Base-by-base conservation (phyloP, 2,797 vertebrate species). In the Cryptoblepharus egeriae region DNA sequence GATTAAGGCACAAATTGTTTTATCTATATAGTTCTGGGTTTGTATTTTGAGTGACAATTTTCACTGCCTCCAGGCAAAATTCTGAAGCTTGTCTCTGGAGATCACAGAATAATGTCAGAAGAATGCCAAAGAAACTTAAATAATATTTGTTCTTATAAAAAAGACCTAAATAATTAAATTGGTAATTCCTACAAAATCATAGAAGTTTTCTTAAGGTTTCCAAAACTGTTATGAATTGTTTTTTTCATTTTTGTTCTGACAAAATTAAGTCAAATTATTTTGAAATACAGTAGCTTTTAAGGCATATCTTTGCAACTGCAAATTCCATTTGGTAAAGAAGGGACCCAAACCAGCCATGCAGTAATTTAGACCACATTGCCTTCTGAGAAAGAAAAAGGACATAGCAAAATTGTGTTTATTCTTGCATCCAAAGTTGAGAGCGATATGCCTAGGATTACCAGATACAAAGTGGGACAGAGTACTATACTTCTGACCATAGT, bases 71-170 rank as follows among this genome's bases (percentile, higher is more conserved):
- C 73, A 80, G 88, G 85, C 80, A 87, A 22, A 74, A 22, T 67
- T 88, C 79, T 70, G 61, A 88, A 82, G 77, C 22, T 2, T 83
- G 77, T 70, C 82, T 72, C 76, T 88, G 63, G 81, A 91, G 88
- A 91, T 81, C 79, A 52, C 73, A 89, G 81, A 85, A 80, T 81
- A 87, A 87, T 89, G 88, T 89, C 85, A 92, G 84, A 93, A 86
- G 69, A 89, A 85, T 91, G 85, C 88, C 85, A 91, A 78, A 88
- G 87, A 74, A 39, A 75, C 77, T 86, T 85, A 87, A 90, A 88
- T 89, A 77, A 3, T 83, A 58, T 82, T 82, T 71, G 81, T 57
- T 15, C 61, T 75, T 61, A 75, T 30, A 22, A 86, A 68, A 42
- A 42, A 32, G 15, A 16, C 42, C 20, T 9, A 86, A 81, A 86